phyloP scores from a whole-genome alignment of 2,888 invertebrate species.

The Mythimna ferrago region DNA sequence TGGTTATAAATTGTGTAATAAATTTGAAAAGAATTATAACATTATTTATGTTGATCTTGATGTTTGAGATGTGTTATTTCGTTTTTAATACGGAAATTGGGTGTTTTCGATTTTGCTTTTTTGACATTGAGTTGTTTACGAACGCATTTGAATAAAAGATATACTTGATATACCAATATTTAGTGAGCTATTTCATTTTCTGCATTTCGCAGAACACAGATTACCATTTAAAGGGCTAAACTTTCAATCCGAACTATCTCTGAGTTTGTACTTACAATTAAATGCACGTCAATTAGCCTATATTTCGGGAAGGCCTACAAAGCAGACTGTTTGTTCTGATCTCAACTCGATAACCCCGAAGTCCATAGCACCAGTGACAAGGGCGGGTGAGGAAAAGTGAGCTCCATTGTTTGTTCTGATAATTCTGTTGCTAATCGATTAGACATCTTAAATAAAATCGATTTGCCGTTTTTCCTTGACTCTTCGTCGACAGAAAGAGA shows the following conservation, averaged over 20 bases:
- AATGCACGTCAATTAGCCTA: constrained; percentile 61
- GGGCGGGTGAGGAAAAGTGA: constrained; percentile 46
- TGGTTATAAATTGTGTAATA: constrained; percentile 64
- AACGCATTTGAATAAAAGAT: constrained; percentile 37
- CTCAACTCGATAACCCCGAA: constrained; percentile 61
- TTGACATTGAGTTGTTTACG: constrained; percentile 41
- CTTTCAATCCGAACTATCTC: constrained; percentile 33
- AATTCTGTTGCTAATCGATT: constrained; percentile 55
- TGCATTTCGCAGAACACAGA: neutral
- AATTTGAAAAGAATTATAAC: constrained; percentile 63
- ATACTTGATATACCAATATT: constrained; percentile 9
- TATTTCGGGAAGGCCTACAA: constrained; percentile 41
- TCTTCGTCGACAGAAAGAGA: constrained; percentile 10
- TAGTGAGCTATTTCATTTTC: neutral
- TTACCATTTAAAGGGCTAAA: constrained; percentile 18
- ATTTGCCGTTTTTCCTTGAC: constrained; percentile 50
- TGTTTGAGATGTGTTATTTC: constrained; percentile 54
- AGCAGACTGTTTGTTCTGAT: constrained; percentile 55
- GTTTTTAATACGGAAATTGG: constrained; percentile 54
- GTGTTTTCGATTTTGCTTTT: constrained; percentile 25
- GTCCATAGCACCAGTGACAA: constrained; percentile 61
- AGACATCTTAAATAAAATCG: constrained; percentile 60
- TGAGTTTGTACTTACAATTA: constrained; percentile 45
- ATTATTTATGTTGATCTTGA: constrained; percentile 57
- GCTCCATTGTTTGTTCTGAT: constrained; percentile 55